Evolutionary conservation across 2,113 vertebrate genomes (phyloP), one percentile per base, ranked within the genome.

Genomic region (Pluvialis apricaria): DNA sequence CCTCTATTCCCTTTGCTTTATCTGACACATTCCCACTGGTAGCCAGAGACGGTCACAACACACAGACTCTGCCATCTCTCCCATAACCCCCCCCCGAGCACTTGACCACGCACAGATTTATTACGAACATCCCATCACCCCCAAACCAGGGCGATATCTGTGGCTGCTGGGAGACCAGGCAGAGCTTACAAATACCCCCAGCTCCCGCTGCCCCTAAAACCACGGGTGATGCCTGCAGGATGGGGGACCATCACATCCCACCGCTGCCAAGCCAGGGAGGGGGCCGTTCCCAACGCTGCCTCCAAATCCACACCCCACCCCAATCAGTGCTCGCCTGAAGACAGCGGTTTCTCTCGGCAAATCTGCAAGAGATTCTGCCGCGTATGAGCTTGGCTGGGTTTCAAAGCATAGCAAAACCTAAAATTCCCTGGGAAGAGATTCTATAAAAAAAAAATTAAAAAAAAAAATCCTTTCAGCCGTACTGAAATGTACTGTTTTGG

Each of bases 401-500:
- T 92, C 89, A 96, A 95, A 91, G 84, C 51, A 77, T 51, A 96
- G 77, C 0, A 0, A 92, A 97, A 95, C 84, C 66, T 79, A 91
- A 94, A 96, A 96, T 87, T 95, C 95, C 92, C 91, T 58, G 61
- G 70, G 91, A 96, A 95, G 34, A 36, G 61, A 85, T 94, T 88
- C 66, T 95, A 81, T 81, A 2, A 13, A 25, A 81, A 20, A 24
- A 57, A 15, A 1, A 9, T 20, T 20, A 4, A 6, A 29, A 26
- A 44, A 83, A 80, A 38, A 24, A 82, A 22, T 89, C 78, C 70
- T 76, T 94, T 92, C 93, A 94, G 92, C 83, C 3, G 7, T 88
- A 91, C 94, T 62, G 78, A 94, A 94, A 87, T 85, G 87, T 86
- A 94, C 94, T 94, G 92, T 90, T 95, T 96, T 80, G 91, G 94